Base-by-base conservation (phyloP, 2,888 invertebrate genomes). In the Callinectes sapidus region DNA sequence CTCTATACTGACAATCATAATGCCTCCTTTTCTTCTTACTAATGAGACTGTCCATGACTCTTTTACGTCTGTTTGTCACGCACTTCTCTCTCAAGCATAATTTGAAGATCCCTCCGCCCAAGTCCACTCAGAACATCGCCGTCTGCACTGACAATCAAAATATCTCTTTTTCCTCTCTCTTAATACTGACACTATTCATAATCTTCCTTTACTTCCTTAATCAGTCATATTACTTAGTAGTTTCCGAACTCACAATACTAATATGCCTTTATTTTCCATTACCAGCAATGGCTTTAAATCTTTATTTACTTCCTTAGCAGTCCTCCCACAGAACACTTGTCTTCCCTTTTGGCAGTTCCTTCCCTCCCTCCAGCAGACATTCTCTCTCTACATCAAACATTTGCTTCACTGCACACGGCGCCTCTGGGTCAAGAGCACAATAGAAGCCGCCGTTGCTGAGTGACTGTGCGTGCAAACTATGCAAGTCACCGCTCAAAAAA, bases 371-470 rank as follows among this genome's bases (percentile, higher is more conserved):
- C 48, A 48, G 48, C 48, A 10, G 48, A 5, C 61, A 61, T 61
- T 61, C 61, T 18, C 61, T 61, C 18, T 61, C 61, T 61, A 61
- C 61, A 61, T 61, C 61, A 61, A 61, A 61, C 61, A 61, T 61
- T 61, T 23, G 18, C 28, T 71, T 71, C 71, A 71, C 23, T 71
- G 71, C 28, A 71, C 28, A 28, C 71, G 28, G 23, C 28, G 28
- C 71, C 71, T 71, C 71, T 10, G 28, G 71, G 71, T 71, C n/a
- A 71, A 71, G 28, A 28, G 6, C 71, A 71, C 28, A n/a, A 28
- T 71, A 28, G 71, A n/a, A n/a, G 71, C 71, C 71, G 71, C 71
- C 71, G 71, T 71, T 71, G 71, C n/a, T 71, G 71, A 71, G 71
- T 71, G 71, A 28, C 71, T 71, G n/a, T 71, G 28, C 23, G 28